Conservation (phyloP, 2,797 vertebrate genomes). For the Ptychadena robeensis region DNA sequence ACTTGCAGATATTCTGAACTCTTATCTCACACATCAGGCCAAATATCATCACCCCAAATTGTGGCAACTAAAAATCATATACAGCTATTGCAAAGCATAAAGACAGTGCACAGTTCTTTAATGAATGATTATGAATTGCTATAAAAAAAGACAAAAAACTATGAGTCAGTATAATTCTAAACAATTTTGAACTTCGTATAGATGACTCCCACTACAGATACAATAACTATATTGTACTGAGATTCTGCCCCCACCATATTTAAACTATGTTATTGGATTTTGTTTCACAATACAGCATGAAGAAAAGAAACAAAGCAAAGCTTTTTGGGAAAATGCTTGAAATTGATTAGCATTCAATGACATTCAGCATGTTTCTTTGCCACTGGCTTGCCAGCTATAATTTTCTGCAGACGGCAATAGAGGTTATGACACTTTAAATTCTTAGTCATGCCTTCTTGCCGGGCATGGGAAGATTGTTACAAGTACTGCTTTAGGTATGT, state of each 20-base stretch:
- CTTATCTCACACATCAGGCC: no score
- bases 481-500: neutral
- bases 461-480: neutral
- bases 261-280: neutral
- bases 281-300: neutral
- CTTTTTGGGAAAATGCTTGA: neutral
- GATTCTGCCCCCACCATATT: neutral
- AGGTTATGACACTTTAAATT: neutral
- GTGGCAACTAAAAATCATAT: neutral
- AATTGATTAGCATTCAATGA: neutral
- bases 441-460: neutral
- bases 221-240: neutral
- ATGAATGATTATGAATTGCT: no score
- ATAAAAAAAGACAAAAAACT: neutral
- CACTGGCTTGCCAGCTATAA: neutral
- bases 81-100: neutral
- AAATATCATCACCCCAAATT: no score
- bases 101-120: neutral
- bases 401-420: neutral
- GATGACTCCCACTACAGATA: neutral
- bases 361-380: neutral
- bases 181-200: no score
- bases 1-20: no score
- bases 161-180: no score
- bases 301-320: neutral